Evolutionary conservation across 2,888 invertebrate genomes (phyloP), one percentile per base, ranked within the genome.

Genomic region (Eilema griseolum): DNA sequence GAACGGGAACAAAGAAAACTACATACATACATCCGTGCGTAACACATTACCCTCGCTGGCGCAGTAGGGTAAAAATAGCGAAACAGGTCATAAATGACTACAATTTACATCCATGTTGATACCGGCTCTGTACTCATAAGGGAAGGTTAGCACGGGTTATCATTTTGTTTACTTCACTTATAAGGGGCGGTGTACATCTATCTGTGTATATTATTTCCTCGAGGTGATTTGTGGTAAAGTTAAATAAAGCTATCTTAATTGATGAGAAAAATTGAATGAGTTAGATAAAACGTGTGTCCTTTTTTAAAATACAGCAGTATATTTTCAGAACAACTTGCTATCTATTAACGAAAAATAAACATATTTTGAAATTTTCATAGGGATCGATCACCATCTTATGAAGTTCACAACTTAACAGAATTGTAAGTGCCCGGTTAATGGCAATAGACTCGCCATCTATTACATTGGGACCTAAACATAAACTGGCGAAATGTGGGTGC

Each of bases 131-230:
- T 72, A 79, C 74, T 75, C 74, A 77, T 84, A 84, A 85, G 85
- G 84, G 84, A 81, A 83, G 81, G 81, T 80, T 82, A 82, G 74
- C 70, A 70, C 71, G 77, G 88, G 89, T 89, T 89, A 90, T 90
- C 90, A 67, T 75, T 70, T 72, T 81, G 83, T 80, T 81, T 81
- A 78, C 76, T 62, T 41, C 26, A 61, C 68, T 65, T 72, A 80
- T 62, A 82, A 77, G 69, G 61, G 16, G 7, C 52, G 8, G 52
- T 52, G n/a, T 52, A 52, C 23, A 23, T 4, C 20, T 28, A 1
- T 66, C 61, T 59, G 59, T 60, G 28, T 68, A 67, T 68, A 64
- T 24, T 26, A n/a, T 62, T n/a, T 52, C 52, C 52, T 52, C 7
- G 52, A 52, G n/a, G n/a, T n/a, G 52, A n/a, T n/a, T 52, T 52